phyloP scores from a whole-genome alignment of 2,797 vertebrate species.

The Dermochelys coriacea region DNA sequence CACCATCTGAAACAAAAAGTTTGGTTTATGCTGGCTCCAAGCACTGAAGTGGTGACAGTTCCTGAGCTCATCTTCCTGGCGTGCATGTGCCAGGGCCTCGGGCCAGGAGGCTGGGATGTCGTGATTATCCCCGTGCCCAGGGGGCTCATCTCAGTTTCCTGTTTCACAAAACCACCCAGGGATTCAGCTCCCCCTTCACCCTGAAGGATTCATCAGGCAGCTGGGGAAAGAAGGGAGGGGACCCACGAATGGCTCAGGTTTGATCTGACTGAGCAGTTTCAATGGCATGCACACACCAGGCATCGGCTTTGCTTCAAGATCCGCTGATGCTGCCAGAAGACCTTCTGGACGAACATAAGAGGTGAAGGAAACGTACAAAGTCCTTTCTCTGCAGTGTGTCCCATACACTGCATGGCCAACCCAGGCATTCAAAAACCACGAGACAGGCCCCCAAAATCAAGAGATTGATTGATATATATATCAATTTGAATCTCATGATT shows the following conservation, averaged over 20 bases:
- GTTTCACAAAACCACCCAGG: background rate
- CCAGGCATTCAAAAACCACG: background rate
- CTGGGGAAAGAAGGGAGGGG: background rate
- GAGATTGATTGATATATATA: no score
- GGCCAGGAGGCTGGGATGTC: background rate
- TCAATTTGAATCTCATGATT: background rate
- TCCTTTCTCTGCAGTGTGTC: background rate
- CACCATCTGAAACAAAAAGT: constrained; percentile 43
- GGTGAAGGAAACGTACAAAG: background rate
- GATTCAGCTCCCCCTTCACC: constrained; percentile 53
- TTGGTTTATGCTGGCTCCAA: background rate
- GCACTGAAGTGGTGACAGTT: background rate
- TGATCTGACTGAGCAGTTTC: constrained; percentile 53
- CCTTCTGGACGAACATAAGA: background rate
- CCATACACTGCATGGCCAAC: background rate
- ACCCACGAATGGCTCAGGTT: background rate
- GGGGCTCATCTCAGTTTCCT: background rate
- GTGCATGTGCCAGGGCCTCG: fast-evolving
- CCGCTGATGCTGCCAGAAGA: background rate
- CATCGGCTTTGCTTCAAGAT: fast-evolving
- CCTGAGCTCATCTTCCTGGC: background rate
- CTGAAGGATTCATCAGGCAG: constrained; percentile 28
- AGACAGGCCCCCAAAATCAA: background rate
- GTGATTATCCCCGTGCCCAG: constrained; percentile 36
- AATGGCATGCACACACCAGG: fast-evolving